These are phyloP conservation scores for Achroia grisella DNA, from an alignment of 1,140 invertebrate species.

Conservation along the genomic window DNA sequence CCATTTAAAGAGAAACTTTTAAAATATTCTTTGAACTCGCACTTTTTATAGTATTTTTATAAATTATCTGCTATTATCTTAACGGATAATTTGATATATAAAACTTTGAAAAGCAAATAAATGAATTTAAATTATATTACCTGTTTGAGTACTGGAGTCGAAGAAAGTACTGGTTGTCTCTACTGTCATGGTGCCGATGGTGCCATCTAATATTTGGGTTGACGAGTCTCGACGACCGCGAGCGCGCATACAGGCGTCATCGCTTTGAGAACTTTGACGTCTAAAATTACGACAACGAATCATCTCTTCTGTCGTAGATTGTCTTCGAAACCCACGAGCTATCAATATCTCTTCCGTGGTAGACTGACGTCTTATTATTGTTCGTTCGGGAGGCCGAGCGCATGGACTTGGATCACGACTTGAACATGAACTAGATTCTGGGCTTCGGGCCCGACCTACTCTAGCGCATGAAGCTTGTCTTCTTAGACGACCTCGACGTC, in stretches of 20 bases:
- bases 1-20: too few species aligned
- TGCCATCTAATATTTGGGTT: conserved; percentile 92
- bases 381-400: conserved; percentile 77
- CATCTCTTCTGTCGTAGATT: conserved; percentile 94
- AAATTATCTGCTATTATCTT: too few species aligned
- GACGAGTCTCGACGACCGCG: conserved; percentile 88
- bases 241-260: conserved; percentile 81
- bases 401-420: conserved; percentile 83
- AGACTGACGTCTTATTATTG: conserved; percentile 87
- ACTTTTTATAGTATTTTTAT: too few species aligned
- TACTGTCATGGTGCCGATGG: conserved; percentile 93
- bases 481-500: conserved; percentile 78
- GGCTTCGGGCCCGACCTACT: conserved; percentile 75
- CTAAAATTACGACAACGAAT: conserved; percentile 91
- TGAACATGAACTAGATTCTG: conserved; percentile 85
- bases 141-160: conserved; percentile 93
- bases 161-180: conserved; percentile 94
- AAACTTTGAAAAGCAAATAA: too few species aligned
- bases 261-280: conserved; percentile 85
- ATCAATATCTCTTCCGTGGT: conserved; percentile 94
- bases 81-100: too few species aligned
- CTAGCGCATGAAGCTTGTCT: conserved; percentile 85
- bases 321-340: conserved; percentile 89
- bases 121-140: conserved; percentile 74
- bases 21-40: too few species aligned